phyloP scores from a whole-genome alignment of 2,113 vertebrate species.

The Rousettus leschenaultii region DNA sequence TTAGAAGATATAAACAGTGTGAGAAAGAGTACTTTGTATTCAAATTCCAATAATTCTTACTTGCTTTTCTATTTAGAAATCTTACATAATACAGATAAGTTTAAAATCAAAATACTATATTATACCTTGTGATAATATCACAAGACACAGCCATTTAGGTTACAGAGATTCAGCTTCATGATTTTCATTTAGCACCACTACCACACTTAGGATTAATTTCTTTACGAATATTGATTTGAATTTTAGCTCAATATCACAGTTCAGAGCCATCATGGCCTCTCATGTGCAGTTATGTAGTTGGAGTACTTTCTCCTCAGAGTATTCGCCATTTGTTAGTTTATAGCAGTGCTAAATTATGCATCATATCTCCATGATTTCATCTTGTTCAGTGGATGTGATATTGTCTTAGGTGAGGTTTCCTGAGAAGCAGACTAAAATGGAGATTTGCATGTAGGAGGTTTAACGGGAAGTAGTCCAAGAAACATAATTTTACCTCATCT shows the following conservation, averaged over 20 bases:
- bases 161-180: not conserved
- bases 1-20: not conserved
- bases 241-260: not conserved
- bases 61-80: conserved; percentile 19
- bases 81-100: not conserved
- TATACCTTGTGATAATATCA: not conserved
- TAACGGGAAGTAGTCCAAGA: not conserved
- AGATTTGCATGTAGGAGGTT: not conserved
- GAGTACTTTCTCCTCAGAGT: not conserved
- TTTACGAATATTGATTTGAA: not conserved
- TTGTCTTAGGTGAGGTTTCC: not conserved
- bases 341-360: not conserved
- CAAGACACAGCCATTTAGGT: not conserved
- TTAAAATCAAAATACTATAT: not conserved
- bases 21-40: not conserved
- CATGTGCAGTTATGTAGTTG: not conserved
- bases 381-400: not conserved
- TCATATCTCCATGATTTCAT: not conserved
- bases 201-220: not conserved
- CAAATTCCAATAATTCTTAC: not conserved
- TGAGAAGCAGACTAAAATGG: not conserved
- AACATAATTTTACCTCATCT: not conserved
- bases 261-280: not conserved
- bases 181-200: not conserved
- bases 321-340: not conserved